phyloP scores from a whole-genome alignment of 2,113 vertebrate genomes.

The Rhabdomys dilectus region DNA sequence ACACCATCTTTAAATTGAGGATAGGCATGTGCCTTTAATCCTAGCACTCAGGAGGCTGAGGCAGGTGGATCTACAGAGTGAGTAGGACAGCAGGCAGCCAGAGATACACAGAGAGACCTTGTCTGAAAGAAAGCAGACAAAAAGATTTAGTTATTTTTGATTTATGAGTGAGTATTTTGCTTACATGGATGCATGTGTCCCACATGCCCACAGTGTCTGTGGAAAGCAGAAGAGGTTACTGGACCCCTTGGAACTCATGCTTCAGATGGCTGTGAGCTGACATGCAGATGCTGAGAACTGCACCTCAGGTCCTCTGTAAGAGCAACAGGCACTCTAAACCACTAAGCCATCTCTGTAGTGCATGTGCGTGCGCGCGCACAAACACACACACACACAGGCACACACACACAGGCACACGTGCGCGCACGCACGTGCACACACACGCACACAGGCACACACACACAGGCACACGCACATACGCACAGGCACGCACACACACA shows the following conservation, averaged over 20 bases:
- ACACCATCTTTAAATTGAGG: not conserved
- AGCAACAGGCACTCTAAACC: not conserved
- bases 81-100: not conserved
- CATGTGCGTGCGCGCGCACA: rapidly evolving
- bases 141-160: not conserved
- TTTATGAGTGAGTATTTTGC: not conserved
- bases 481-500: not conserved
- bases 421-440: not conserved
- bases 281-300: not conserved
- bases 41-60: not conserved
- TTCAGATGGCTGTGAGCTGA: not conserved
- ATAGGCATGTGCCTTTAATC: not conserved
- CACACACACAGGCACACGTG: too few relatives aligned
- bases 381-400: not conserved
- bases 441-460: too few relatives aligned
- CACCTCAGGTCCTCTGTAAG: not conserved
- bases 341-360: not conserved
- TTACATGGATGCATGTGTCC: not conserved
- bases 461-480: too few relatives aligned
- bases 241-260: not conserved
- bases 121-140: not conserved
- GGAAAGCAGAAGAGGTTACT: not conserved
- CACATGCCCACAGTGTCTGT: not conserved
- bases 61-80: not conserved
- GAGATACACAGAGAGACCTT: not conserved